A percentile compares a stretch with the other conserved stretches of the same genome.
Evolutionary conservation across 1,140 invertebrate genomes (phyloP).

Genomic region (Pseudomyrmex sp.): DNA sequence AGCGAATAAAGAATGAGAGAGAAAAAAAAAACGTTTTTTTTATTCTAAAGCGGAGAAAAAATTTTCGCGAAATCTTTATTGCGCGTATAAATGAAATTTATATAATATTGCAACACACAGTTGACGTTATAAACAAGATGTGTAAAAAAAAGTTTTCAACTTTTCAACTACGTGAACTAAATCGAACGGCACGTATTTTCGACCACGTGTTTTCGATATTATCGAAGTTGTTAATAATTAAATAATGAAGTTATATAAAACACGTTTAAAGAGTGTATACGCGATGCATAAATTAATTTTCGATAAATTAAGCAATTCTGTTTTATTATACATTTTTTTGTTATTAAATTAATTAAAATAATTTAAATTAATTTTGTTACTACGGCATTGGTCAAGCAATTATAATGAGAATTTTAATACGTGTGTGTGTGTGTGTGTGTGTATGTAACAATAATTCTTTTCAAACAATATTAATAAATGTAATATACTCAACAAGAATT

Average conservation of each 20-base stretch:
- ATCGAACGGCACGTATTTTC: neutral
- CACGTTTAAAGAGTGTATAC: neutral
- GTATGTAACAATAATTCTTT: no score
- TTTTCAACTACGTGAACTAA: neutral
- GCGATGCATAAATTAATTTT: neutral
- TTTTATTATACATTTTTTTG: neutral
- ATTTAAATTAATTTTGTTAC: neutral
- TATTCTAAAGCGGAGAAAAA: conserved; percentile 5
- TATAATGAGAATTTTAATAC: neutral
- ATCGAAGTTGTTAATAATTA: neutral
- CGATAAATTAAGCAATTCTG: conserved; percentile 11
- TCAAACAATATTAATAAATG: no score
- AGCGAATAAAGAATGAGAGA: neutral
- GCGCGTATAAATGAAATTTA: neutral
- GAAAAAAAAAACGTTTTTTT: conserved; percentile 8
- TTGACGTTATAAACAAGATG: neutral
- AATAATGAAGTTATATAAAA: neutral
- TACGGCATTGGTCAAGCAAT: neutral
- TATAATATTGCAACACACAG: neutral
- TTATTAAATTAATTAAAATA: neutral
- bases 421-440: no score
- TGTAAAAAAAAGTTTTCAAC: neutral
- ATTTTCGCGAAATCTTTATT: neutral
- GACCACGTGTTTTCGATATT: no score
- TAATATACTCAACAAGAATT: no score